These are phyloP conservation scores for Gobio gobio DNA, from an alignment of 2,113 vertebrate species.

Conservation along the genomic window DNA sequence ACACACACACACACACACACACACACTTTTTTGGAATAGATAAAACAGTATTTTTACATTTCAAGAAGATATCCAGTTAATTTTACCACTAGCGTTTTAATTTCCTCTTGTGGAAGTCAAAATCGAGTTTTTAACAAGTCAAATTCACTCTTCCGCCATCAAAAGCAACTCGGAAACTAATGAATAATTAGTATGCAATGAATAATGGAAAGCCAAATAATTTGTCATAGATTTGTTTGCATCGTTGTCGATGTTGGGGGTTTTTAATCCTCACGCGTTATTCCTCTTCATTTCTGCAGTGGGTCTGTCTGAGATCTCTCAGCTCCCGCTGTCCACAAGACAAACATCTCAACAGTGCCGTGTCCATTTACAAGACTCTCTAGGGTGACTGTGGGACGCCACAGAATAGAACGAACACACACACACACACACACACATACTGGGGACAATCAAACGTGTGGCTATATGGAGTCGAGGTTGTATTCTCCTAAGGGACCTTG, in stretches of 20 bases:
- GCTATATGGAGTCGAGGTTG: slow-evolving; percentile 10
- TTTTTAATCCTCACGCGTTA: not conserved
- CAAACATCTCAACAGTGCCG: slow-evolving; percentile 8
- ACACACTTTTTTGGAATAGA: not conserved
- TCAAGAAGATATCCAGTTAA: not conserved
- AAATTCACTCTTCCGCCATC: not conserved
- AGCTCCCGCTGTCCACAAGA: not conserved
- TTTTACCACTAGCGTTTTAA: not conserved
- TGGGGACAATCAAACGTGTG: not conserved
- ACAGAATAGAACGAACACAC: not conserved
- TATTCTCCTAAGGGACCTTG: not conserved
- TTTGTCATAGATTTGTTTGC: not conserved
- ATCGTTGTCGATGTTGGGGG: not conserved
- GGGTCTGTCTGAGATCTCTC: not conserved
- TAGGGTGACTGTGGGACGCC: slow-evolving; percentile 9
- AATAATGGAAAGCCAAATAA: not conserved
- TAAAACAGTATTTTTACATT: not conserved
- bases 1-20: not conserved
- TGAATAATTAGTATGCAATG: slow-evolving; percentile 5
- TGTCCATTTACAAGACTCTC: slow-evolving; percentile 35
- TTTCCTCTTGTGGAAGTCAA: not conserved
- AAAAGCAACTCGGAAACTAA: not conserved
- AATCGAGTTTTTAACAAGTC: not conserved
- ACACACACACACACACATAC: not conserved
- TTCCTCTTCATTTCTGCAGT: not conserved